Conservation (phyloP, 2,888 invertebrate species). For the Saturnia japonica region DNA sequence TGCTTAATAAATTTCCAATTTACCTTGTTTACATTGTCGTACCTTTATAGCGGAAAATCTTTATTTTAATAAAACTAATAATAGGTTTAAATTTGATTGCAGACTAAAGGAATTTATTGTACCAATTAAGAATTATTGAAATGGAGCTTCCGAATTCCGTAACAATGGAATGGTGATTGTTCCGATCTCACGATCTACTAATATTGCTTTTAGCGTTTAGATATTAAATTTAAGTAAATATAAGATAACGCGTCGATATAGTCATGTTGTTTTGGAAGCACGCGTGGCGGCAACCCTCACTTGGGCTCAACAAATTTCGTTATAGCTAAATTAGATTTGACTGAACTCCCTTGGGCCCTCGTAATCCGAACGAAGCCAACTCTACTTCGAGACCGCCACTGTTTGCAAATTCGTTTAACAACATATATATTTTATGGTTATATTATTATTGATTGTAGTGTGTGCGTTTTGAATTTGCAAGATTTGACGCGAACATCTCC, state of each 20-base stretch:
- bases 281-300: slow-evolving; percentile 8
- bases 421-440: slow-evolving; percentile 14
- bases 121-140: background rate
- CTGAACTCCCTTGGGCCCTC: slow-evolving; percentile 44
- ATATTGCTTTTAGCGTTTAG: background rate
- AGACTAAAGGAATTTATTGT: background rate
- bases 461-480: slow-evolving; percentile 8
- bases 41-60: no score
- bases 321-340: slow-evolving; percentile 66
- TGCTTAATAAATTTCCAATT: no score
- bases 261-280: slow-evolving; percentile 2
- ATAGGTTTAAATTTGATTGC: background rate
- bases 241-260: background rate
- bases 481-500: background rate
- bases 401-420: slow-evolving; percentile 36
- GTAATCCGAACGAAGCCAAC: slow-evolving; percentile 47
- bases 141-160: background rate
- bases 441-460: slow-evolving; percentile 14
- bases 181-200: background rate
- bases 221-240: slow-evolving; percentile 10
- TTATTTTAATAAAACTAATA: no score
- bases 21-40: no score
- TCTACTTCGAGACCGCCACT: slow-evolving; percentile 38
- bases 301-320: slow-evolving; percentile 54
- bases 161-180: background rate